Percentiles rank a stretch among this genome's conserved stretches.
Conservation (phyloP, 2,797 vertebrate genomes). For the Rachycentron canadum region DNA sequence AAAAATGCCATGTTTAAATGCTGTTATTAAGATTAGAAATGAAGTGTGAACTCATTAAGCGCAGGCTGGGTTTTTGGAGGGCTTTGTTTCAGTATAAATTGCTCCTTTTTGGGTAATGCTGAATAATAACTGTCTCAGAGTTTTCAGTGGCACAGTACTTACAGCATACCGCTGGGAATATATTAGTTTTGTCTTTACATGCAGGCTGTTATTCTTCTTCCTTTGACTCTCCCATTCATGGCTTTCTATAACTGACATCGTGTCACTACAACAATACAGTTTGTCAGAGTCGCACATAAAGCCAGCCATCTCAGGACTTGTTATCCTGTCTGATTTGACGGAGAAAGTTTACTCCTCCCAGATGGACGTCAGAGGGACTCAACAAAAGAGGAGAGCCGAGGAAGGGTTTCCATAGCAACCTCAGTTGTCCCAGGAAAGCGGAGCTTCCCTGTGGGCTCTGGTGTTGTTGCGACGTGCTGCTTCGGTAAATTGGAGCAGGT, state of each 20-base stretch:
- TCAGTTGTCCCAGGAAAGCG: conserved; percentile 65
- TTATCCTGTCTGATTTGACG: conserved; percentile 52
- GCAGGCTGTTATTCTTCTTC: conserved; percentile 11
- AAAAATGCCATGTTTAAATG: conserved; percentile 29
- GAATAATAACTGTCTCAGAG: conserved; percentile 9
- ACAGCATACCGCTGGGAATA: neutral
- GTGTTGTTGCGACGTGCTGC: conserved; percentile 57
- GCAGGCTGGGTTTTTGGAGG: neutral
- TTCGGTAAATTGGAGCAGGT: conserved; percentile 61
- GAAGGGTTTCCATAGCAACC: conserved; percentile 79
- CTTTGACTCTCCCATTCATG: conserved; percentile 12
- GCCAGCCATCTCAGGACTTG: conserved; percentile 29
- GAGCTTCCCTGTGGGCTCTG: conserved; percentile 64
- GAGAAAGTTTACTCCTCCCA: conserved; percentile 62
- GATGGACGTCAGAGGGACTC: conserved; percentile 44
- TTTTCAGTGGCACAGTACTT: neutral
- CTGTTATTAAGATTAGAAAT: conserved; percentile 33
- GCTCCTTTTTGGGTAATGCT: neutral
- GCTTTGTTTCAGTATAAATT: conserved; percentile 17
- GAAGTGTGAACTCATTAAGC: conserved; percentile 37
- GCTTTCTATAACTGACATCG: conserved; percentile 6
- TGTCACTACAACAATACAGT: conserved; percentile 37
- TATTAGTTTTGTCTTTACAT: conserved; percentile 6
- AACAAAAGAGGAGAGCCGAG: conserved; percentile 59
- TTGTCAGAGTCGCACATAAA: conserved; percentile 38